Evolutionary conservation across 2,797 vertebrate genomes (phyloP), one percentile per base, ranked within the genome.

Genomic region (Apogon hyalosoma): DNA sequence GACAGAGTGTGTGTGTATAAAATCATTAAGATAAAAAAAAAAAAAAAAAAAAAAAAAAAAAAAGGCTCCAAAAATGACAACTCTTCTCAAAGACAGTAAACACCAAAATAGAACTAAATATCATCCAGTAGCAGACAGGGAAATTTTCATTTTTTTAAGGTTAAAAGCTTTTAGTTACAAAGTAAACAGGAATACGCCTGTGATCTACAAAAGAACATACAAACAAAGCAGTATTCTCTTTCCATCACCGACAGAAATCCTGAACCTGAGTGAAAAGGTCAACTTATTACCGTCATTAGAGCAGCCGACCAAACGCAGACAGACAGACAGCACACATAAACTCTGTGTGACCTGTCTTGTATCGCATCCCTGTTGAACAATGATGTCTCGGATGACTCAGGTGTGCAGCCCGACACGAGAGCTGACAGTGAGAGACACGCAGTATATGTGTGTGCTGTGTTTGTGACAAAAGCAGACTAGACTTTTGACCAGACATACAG

Each of bases 361-460:
- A 55, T 24, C 8, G 0, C 7, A 19, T 79, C 45, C 52, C n/a
- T 39, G 58, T 48, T 7, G 43, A 84, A 89, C 79, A 87, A 86
- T 77, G 52, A 73, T 48, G 83, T 87, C 87, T 89, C 49, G 0
- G 8, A 66, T 89, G 91, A 88, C 73, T 90, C 86, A 87, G 75
- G 66, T 72, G 55, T 65, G 46, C 67, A 56, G 31, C 52, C 57
- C 61, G 47, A 75, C 13, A 64, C 60, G 45, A 73, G 77, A 73
- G 21, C 56, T 63, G 36, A 39, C 36, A 4, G 38, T 19, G n/a
- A 39, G 16, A 40, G 33, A 31, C 21, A 19, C 6, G 7, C 11
- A 41, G 11, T 40, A 40, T 28, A 6, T 28, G 7, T 33, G 31
- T 33, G 31, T 7, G 31, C 6, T 33, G 31, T 7, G 31, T 33